These are phyloP conservation scores for Apamea anceps DNA, from an alignment of 2,888 invertebrate species.

Conservation along the genomic window DNA sequence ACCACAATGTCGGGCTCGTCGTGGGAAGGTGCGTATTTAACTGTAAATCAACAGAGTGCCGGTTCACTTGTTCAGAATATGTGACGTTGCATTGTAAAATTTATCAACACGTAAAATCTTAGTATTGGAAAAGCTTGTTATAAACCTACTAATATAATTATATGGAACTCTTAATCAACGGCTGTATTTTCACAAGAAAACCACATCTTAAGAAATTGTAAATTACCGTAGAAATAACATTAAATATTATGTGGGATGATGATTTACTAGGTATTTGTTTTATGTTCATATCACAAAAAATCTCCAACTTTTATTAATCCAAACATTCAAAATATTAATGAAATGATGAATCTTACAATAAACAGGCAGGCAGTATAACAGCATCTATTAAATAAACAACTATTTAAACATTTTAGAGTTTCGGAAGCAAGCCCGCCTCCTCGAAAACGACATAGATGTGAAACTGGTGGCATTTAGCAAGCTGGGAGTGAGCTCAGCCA, in stretches of 20 bases:
- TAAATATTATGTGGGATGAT: conserved; percentile 23
- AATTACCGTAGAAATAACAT: conserved; percentile 8
- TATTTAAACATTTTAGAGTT: conserved; percentile 91
- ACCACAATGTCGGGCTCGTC: conserved; percentile 75
- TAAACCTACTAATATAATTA: not conserved
- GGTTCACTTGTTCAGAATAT: conserved; percentile 51
- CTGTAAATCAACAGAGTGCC: conserved; percentile 30
- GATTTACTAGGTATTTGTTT: conserved; percentile 19
- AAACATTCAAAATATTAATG: not conserved
- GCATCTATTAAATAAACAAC: not conserved
- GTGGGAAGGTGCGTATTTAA: conserved; percentile 80
- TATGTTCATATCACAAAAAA: not conserved
- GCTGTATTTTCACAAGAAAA: conserved; percentile 24
- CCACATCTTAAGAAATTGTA: conserved; percentile 13
- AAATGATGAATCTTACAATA: not conserved
- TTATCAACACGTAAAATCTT: conserved; percentile 37
- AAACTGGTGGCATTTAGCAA: conserved; percentile 99
- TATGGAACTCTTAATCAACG: not conserved
- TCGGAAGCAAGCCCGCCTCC: conserved; percentile 96
- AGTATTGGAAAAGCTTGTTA: not conserved
- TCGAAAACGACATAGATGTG: conserved; percentile 99
- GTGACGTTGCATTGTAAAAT: conserved; percentile 65
- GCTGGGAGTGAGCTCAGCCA: conserved; percentile 93
- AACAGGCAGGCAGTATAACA: not conserved
- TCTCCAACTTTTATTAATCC: not conserved